These are phyloP conservation scores for Tautogolabrus adspersus DNA, from an alignment of 2,113 vertebrate genomes.

Conservation along the genomic window DNA sequence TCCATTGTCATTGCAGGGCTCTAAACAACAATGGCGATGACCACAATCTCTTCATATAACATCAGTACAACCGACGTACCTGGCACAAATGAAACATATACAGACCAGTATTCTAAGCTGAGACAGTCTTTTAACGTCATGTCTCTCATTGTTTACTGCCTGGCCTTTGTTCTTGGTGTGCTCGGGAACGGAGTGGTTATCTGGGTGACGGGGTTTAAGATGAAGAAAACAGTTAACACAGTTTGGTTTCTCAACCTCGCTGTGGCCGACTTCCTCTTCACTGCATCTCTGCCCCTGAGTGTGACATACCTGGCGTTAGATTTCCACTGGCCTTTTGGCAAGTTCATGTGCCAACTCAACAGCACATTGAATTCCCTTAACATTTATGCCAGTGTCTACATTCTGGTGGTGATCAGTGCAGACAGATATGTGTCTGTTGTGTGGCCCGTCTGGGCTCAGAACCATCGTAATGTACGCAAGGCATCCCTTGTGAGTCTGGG, in stretches of 20 bases:
- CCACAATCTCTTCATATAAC: neutral
- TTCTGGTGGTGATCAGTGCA: constrained; percentile 87
- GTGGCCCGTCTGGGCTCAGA: constrained; percentile 88
- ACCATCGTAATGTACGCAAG: constrained; percentile 82
- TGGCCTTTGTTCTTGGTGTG: constrained; percentile 86
- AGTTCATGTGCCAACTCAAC: constrained; percentile 86
- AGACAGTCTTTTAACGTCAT: constrained; percentile 71
- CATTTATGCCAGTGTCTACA: constrained; percentile 88
- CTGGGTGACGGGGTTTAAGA: constrained; percentile 89
- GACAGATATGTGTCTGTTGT: constrained; percentile 88
- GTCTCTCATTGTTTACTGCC: constrained; percentile 80
- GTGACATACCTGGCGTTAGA: constrained; percentile 81
- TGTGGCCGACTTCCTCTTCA: constrained; percentile 89
- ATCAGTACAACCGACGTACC: neutral
- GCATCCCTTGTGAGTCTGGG: constrained; percentile 79
- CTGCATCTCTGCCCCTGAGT: constrained; percentile 84
- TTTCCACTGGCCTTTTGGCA: constrained; percentile 89
- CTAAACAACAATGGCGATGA: constrained; percentile 9
- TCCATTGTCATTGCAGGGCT: constrained; percentile 11
- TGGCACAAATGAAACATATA: constrained; percentile 12
- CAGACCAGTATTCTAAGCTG: constrained; percentile 73
- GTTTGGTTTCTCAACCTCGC: constrained; percentile 89
- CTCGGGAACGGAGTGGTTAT: constrained; percentile 90
- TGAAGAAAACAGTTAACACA: constrained; percentile 88
- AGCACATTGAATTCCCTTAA: constrained; percentile 83